Percentiles rank a stretch among this genome's conserved stretches.
Conservation (phyloP, 2,888 invertebrate genomes). For the Leptura quadrifasciata region DNA sequence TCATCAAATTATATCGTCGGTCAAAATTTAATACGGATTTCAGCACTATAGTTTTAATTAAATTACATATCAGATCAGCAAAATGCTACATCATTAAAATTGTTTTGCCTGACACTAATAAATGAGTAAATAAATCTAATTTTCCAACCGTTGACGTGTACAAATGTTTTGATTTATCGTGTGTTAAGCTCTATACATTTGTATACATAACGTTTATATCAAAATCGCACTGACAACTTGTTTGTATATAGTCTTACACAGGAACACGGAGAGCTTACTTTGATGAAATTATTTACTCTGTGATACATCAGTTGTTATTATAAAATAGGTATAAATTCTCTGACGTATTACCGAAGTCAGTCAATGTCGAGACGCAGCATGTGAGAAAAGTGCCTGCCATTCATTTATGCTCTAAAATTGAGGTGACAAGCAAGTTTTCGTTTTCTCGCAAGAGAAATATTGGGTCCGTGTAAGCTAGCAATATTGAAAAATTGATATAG, state of each 20-base stretch:
- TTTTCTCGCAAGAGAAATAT: slow-evolving; percentile 35
- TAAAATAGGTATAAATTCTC: slow-evolving; percentile 37
- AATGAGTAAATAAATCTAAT: slow-evolving; percentile 40
- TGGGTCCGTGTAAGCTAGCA: slow-evolving; percentile 32
- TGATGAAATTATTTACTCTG: slow-evolving; percentile 43
- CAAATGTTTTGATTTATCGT: slow-evolving; percentile 39
- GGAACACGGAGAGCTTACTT: slow-evolving; percentile 31
- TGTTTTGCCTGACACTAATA: slow-evolving; percentile 33
- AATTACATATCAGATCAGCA: slow-evolving; percentile 36
- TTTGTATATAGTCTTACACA: slow-evolving; percentile 35
- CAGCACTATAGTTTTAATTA: slow-evolving; percentile 26
- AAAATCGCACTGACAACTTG: slow-evolving; percentile 33
- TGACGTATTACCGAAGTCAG: slow-evolving; percentile 41
- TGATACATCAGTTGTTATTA: slow-evolving; percentile 39
- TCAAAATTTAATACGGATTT: slow-evolving; percentile 21
- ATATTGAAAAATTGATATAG: slow-evolving; percentile 42
- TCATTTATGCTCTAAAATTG: slow-evolving; percentile 42
- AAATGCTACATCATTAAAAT: slow-evolving; percentile 39
- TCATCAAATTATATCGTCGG: slow-evolving; percentile 13
- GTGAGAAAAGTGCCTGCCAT: slow-evolving; percentile 44
- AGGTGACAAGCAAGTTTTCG: slow-evolving; percentile 42
- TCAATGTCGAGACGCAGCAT: slow-evolving; percentile 37
- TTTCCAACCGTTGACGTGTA: slow-evolving; percentile 33
- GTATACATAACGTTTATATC: slow-evolving; percentile 39
- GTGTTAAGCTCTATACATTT: slow-evolving; percentile 32